Percentiles rank a stretch among this genome's conserved stretches.
phyloP scores from a whole-genome alignment of 2,113 vertebrate species.

The Megaceryle torquata region DNA sequence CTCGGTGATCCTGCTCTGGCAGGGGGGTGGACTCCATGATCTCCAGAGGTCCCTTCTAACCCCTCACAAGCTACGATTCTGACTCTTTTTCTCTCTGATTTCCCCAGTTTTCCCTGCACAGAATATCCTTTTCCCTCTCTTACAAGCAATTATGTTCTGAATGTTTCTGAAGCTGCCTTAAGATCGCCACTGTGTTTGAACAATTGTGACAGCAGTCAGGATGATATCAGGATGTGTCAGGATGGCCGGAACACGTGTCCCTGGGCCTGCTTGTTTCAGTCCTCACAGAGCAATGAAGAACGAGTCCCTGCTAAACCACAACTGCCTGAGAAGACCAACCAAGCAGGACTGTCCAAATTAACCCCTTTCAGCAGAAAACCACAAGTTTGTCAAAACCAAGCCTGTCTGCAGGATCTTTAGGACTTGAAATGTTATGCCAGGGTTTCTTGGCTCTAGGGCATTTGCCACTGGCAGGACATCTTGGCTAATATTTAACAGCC shows the following conservation, averaged over 20 bases:
- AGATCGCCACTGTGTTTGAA: not conserved
- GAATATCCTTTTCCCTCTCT: not conserved
- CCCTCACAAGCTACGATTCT: too few relatives aligned
- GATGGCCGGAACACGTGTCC: not conserved
- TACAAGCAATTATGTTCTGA: not conserved
- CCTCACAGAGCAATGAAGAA: accelerated
- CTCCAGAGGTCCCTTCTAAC: too few relatives aligned
- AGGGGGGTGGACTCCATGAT: too few relatives aligned
- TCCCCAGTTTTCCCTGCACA: not conserved
- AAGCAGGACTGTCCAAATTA: not conserved
- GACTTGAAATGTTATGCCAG: too few relatives aligned
- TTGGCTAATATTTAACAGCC: not conserved
- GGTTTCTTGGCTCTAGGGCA: not conserved
- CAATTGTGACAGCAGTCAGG: accelerated
- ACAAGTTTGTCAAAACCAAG: not conserved
- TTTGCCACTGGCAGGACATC: not conserved
- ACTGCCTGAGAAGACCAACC: not conserved
- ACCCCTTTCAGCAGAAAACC: not conserved
- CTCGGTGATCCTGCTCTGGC: too few relatives aligned
- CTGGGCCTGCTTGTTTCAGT: accelerated
- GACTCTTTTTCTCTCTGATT: accelerated
- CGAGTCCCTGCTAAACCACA: not conserved
- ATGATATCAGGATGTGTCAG: too few relatives aligned
- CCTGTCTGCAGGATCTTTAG: not conserved
- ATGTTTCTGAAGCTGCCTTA: not conserved